Base-by-base conservation (phyloP, 1,140 invertebrate species). In the Drosophila pseudoananassae region DNA sequence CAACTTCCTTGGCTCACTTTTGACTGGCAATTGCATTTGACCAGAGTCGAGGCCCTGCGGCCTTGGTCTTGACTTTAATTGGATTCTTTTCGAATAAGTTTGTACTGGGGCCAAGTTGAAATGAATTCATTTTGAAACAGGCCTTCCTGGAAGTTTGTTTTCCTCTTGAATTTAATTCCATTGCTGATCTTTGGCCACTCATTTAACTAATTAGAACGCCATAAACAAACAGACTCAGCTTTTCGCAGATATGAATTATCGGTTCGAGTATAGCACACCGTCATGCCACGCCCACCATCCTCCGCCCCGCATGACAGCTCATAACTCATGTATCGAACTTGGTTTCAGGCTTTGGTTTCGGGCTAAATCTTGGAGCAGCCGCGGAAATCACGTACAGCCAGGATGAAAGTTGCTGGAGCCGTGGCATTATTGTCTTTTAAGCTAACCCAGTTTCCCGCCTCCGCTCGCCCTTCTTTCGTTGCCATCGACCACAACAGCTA, bases 351-450 rank as follows among this genome's bases (percentile, higher is more conserved):
- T 20, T 20, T 46, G 15, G 45, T 38, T 51, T 38, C n/a, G 40
- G 60, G 54, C 59, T 75, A 82, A 82, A 85, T 81, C 82, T 85
- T 76, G 43, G 36, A 78, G 27, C 57, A 61, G 66, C 70, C 70
- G 49, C 82, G 78, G 70, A 85, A 82, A 85, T 85, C 82, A 85
- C 82, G 82, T 85, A 82, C 74, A 54, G 36, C 63, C 54, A 78
- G 64, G 54, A 69, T 31, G 61, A 87, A 85, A 85, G 74, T 87
- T 85, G 65, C 78, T 65, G 65, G 82, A 77, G 80, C 76, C 81
- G 77, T 80, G 78, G 82, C 82, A 56, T 85, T 85, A 85, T 85
- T 85, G 83, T 85, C 82, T 87, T 85, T 85, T 85, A 60, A 85
- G 82, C 82, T 85, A 85, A 88, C 83, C 76, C 82, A 87, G 52